Percentiles rank a stretch among this genome's conserved stretches.
Conservation (phyloP, 2,113 vertebrate species). For the Asarcornis scutulata region DNA sequence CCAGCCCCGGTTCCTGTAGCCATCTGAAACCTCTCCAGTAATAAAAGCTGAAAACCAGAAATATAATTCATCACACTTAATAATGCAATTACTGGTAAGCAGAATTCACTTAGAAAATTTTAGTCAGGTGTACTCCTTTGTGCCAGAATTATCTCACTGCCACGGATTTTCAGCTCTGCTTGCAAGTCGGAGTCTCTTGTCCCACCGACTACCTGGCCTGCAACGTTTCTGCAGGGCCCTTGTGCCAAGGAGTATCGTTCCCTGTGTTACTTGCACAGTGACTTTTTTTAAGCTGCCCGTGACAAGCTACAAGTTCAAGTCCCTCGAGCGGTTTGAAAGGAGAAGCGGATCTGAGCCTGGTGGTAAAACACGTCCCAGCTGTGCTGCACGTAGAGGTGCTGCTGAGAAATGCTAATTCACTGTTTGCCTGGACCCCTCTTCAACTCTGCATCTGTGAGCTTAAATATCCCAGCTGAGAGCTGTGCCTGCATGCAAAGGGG, state of each 20-base stretch:
- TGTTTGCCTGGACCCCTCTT: background rate
- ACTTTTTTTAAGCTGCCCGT: conserved; percentile 39
- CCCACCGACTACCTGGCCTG: background rate
- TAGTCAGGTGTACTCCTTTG: background rate
- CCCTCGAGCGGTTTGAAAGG: conserved; percentile 12
- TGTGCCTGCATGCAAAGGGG: background rate
- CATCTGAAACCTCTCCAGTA: conserved; percentile 25
- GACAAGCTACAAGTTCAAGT: conserved; percentile 26
- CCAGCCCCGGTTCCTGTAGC: background rate
- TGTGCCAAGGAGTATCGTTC: background rate
- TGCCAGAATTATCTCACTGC: conserved; percentile 8
- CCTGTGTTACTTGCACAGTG: background rate
- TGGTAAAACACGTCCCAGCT: conserved; percentile 10
- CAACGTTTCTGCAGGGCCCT: background rate
- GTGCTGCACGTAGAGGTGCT: background rate
- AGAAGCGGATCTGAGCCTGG: background rate
- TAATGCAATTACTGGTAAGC: conserved; percentile 9
- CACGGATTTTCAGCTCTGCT: background rate
- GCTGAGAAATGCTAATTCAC: background rate
- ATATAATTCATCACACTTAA: conserved; percentile 3
- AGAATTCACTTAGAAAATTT: background rate
- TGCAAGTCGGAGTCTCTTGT: background rate
- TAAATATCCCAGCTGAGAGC: background rate
- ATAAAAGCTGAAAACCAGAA: conserved; percentile 1
- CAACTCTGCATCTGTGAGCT: background rate